Evolutionary conservation across 2,113 vertebrate genomes (phyloP).

Genomic region (Eclectus roratus): DNA sequence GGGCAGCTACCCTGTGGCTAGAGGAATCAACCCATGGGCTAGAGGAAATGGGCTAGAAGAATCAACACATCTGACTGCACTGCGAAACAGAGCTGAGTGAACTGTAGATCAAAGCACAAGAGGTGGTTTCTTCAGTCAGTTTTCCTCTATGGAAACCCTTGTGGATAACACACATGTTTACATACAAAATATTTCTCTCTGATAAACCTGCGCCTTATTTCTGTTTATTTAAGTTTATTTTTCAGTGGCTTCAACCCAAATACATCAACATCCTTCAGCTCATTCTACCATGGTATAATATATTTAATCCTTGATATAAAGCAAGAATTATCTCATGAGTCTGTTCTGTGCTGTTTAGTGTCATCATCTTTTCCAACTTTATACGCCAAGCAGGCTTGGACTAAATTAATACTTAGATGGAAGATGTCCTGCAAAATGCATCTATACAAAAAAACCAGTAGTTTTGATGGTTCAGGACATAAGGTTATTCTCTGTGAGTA

Average conservation of each 20-base stretch:
- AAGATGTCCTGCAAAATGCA: not conserved
- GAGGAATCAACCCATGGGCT: not conserved
- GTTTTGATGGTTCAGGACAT: not conserved
- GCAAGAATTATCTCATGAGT: not conserved
- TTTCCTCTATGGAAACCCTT: not conserved
- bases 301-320: not conserved
- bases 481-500: not conserved
- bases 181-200: not conserved
- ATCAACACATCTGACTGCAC: not conserved
- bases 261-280: not conserved
- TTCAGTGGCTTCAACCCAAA: not conserved
- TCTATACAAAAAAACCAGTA: not conserved
- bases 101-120: not conserved
- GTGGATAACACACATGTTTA: not conserved
- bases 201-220: not conserved
- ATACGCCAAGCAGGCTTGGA: not conserved
- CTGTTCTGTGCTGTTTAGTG: not conserved
- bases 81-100: not conserved
- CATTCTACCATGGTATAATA: not conserved
- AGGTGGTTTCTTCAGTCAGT: not conserved
- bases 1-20: not conserved
- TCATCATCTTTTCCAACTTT: not conserved
- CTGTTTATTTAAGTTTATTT: not conserved
- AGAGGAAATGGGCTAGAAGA: not conserved
- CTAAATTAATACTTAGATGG: not conserved